Conservation (phyloP, 2,113 vertebrate genomes). For the Hippoglossus stenolepis region DNA sequence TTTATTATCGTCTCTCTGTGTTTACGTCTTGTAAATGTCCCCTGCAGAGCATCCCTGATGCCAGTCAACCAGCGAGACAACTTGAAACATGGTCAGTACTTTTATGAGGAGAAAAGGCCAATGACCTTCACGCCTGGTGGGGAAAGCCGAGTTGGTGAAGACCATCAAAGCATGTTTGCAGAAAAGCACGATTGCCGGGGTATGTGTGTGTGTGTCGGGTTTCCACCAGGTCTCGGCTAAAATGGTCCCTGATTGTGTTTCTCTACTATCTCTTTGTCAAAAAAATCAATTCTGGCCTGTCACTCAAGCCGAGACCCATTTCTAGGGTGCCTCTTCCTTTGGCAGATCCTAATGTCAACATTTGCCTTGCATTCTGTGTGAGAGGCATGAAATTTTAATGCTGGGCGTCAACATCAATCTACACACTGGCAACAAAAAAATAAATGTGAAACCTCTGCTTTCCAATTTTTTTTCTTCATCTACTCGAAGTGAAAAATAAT, state of each 20-base stretch:
- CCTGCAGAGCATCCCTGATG: slow-evolving; percentile 10
- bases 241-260: slow-evolving; percentile 43
- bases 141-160: slow-evolving; percentile 52
- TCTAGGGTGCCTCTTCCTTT: slow-evolving; percentile 11
- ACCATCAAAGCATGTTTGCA: slow-evolving; percentile 42
- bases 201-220: not conserved
- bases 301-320: slow-evolving; percentile 49
- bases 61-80: slow-evolving; percentile 50
- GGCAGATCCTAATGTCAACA: slow-evolving; percentile 48
- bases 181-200: not conserved
- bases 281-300: slow-evolving; percentile 63
- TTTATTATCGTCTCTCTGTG: not conserved
- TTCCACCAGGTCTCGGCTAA: slow-evolving; percentile 27
- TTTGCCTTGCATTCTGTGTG: slow-evolving; percentile 48
- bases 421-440: slow-evolving; percentile 35
- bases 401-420: slow-evolving; percentile 52
- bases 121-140: slow-evolving; percentile 60
- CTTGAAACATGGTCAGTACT: slow-evolving; percentile 26
- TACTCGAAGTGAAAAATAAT: slow-evolving; percentile 28
- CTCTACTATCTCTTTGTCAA: slow-evolving; percentile 45
- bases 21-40: slow-evolving; percentile 29
- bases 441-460: slow-evolving; percentile 27
- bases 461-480: slow-evolving; percentile 8
- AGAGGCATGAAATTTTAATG: slow-evolving; percentile 52
- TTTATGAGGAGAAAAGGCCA: slow-evolving; percentile 46